phyloP scores from a whole-genome alignment of 2,888 invertebrate species.

The Helleia helle region DNA sequence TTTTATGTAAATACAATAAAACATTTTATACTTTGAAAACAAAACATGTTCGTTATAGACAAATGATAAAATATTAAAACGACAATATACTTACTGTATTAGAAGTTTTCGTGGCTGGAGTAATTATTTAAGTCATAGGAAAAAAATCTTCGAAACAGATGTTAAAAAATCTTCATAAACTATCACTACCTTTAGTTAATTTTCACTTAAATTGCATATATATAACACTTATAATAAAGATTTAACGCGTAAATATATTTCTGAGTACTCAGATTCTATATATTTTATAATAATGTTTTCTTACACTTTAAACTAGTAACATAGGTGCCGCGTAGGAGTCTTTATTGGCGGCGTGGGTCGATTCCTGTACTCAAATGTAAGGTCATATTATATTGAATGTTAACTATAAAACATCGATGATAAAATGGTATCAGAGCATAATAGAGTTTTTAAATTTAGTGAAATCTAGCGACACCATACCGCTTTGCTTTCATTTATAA shows the following conservation, averaged over 20 bases:
- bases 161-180: background rate
- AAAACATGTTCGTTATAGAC: no score
- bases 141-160: background rate
- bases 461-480: constrained; percentile 30
- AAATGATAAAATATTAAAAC: no score
- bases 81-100: constrained; percentile 4
- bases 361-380: constrained; percentile 49
- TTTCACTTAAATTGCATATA: background rate
- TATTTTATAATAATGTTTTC: constrained; percentile 35
- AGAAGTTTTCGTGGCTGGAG: background rate
- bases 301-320: constrained; percentile 34
- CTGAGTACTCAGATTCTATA: constrained; percentile 31
- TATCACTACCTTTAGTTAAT: background rate
- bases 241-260: constrained; percentile 25
- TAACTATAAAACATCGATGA: constrained; percentile 34
- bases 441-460: constrained; percentile 31
- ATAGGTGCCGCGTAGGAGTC: constrained; percentile 56
- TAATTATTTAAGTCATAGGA: background rate
- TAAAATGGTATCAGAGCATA: constrained; percentile 25
- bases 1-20: background rate
- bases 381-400: constrained; percentile 45
- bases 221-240: background rate
- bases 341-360: constrained; percentile 64
- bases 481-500: constrained; percentile 28
- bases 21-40: no score